phyloP scores from a whole-genome alignment of 2,888 invertebrate species.

The Orchesellides sinensis region DNA sequence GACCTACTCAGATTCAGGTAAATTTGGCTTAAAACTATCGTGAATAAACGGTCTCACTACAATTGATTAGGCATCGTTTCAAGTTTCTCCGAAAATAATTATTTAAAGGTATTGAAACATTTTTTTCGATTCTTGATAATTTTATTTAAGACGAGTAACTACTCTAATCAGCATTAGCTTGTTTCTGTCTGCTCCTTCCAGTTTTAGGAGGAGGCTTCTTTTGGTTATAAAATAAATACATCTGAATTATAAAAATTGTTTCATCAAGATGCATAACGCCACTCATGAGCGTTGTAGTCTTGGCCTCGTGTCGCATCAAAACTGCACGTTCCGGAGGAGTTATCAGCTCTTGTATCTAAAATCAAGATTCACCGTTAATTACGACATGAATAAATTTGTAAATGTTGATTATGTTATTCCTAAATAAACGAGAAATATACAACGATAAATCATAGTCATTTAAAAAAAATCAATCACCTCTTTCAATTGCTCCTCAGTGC shows the following conservation, averaged over 20 bases:
- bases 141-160: neutral
- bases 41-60: neutral
- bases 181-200: slow-evolving; percentile 37
- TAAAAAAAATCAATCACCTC: slow-evolving; percentile 80
- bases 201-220: slow-evolving; percentile 51
- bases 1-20: neutral
- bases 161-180: neutral
- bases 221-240: slow-evolving; percentile 80
- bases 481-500: slow-evolving; percentile 86
- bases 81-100: too few species aligned
- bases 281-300: slow-evolving; percentile 86
- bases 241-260: slow-evolving; percentile 88
- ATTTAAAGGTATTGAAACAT: neutral
- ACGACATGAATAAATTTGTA: slow-evolving; percentile 19
- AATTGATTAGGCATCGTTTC: too few species aligned
- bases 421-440: neutral
- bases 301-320: slow-evolving; percentile 85
- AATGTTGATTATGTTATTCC: neutral
- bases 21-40: neutral
- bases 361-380: too few species aligned
- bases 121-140: neutral
- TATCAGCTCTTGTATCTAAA: slow-evolving; percentile 89
- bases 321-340: slow-evolving; percentile 90
- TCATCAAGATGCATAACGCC: slow-evolving; percentile 89
- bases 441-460: slow-evolving; percentile 42